phyloP scores from a whole-genome alignment of 2,113 vertebrate genomes.

The Sceloporus tristichus region DNA sequence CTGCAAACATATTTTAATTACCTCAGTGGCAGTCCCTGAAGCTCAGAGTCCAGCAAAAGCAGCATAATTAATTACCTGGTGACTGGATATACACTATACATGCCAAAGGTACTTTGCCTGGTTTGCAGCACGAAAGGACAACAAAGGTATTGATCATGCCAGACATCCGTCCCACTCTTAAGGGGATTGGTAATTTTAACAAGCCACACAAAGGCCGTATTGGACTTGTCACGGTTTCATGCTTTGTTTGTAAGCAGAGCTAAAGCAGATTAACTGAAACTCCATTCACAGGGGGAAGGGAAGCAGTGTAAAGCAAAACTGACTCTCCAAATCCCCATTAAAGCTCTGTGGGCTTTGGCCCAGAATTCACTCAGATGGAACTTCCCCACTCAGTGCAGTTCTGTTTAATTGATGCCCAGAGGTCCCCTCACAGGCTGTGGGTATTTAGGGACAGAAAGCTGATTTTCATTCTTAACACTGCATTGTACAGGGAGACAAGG shows the following conservation, averaged over 20 bases:
- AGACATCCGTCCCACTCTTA: conserved; percentile 28
- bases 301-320: conserved; percentile 24
- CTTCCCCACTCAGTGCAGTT: not conserved
- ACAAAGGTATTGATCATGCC: conserved; percentile 47
- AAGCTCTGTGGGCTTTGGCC: conserved; percentile 32
- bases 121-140: conserved; percentile 46
- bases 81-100: conserved; percentile 9
- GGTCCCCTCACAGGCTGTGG: not conserved
- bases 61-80: conserved; percentile 34
- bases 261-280: conserved; percentile 54
- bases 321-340: conserved; percentile 28
- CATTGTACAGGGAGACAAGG: not conserved
- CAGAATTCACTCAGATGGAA: conserved; percentile 14
- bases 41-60: conserved; percentile 29
- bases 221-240: conserved; percentile 42
- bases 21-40: not conserved
- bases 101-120: conserved; percentile 26
- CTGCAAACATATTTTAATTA: conserved; percentile 50
- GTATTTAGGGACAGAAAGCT: conserved; percentile 2
- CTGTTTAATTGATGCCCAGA: conserved; percentile 40
- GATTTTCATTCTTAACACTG: not conserved
- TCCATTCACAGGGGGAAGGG: not conserved
- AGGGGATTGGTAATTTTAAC: conserved; percentile 39
- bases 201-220: not conserved
- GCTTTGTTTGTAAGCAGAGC: conserved; percentile 40